A percentile compares a stretch with the other conserved stretches of the same genome.
These are phyloP conservation scores for Corythoichthys haematopterus DNA, from an alignment of 2,113 vertebrate species.

Conservation along the genomic window DNA sequence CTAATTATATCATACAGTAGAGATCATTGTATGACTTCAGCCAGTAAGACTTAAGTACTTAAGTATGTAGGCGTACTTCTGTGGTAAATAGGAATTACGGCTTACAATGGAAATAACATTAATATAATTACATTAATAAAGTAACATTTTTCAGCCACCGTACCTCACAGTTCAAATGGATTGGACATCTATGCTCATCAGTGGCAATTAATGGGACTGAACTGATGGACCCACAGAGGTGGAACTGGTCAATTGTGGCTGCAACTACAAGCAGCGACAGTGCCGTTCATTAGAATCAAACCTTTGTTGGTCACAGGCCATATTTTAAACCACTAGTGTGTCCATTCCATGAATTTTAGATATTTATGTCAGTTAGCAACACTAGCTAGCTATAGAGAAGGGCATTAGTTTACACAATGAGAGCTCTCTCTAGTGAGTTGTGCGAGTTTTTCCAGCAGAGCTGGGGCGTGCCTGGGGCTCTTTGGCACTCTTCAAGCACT, in stretches of 20 bases:
- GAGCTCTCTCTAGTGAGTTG: conserved; percentile 19
- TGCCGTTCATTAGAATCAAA: neutral
- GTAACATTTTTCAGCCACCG: too few relatives aligned
- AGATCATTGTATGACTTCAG: too few relatives aligned
- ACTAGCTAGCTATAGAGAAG: conserved; percentile 21
- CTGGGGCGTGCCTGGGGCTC: conserved; percentile 27
- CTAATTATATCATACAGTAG: too few relatives aligned
- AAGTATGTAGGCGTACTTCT: too few relatives aligned
- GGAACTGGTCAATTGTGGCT: neutral
- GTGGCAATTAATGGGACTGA: neutral
- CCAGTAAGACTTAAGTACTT: too few relatives aligned
- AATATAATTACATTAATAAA: too few relatives aligned
- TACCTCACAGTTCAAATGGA: too few relatives aligned
- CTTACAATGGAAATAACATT: too few relatives aligned
- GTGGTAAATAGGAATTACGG: too few relatives aligned
- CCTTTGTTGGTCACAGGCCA: neutral
- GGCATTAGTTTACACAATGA: conserved; percentile 7
- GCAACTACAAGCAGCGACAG: neutral
- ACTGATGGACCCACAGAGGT: too few relatives aligned
- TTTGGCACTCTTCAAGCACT: conserved; percentile 29
- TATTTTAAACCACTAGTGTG: neutral
- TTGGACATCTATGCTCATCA: too few relatives aligned
- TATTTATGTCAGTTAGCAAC: neutral
- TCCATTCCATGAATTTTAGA: neutral
- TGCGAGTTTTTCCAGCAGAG: conserved; percentile 29